Evolutionary conservation across 1,140 invertebrate genomes (phyloP), one percentile per base, ranked within the genome.

Genomic region (Sipha flava): DNA sequence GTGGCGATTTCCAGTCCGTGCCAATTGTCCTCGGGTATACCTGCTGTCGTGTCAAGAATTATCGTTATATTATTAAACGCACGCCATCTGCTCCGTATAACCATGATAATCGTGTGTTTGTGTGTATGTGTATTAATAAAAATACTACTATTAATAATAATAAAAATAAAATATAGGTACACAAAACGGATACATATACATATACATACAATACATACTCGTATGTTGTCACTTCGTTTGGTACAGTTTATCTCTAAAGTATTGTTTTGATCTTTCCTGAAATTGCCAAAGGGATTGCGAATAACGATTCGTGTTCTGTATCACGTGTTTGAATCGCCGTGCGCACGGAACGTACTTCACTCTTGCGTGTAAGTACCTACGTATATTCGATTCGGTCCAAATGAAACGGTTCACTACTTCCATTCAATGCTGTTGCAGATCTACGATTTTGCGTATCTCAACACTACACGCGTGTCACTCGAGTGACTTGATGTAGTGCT

Each of bases 1-100:
- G 47, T 54, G 54, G 47, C 45, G 70, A 52, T 73, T 73, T 73
- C n/a, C 70, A 73, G 47, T 73, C 47, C 70, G 70, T 52, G 70
- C 45, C 47, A 31, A 49, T 73, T 73, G 47, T 73, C 29, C 29
- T 54, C 70, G 62, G n/a, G 34, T 66, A 29, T 62, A 62, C 40
- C 34, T 18, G 68, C 43, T n/a, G 47, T 72, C 68, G 43, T 54
- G 70, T 73, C 43, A 29, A 49, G 18, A 73, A 54, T 73, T 73
- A 73, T 73, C 47, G 47, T 73, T 73, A 52, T 40, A 40, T 43
- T 43, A 43, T 59, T 26, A 54, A 52, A 26, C 70, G 70, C 70
- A 73, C 47, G 70, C 70, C 47, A 52, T 54, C 43, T 21, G 7
- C 23, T 45, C 64, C 18, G 31, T 64, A 64, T 64, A 37, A 21